Evolutionary conservation across 1,140 invertebrate genomes (phyloP).

Genomic region (Aleiodes sp.): DNA sequence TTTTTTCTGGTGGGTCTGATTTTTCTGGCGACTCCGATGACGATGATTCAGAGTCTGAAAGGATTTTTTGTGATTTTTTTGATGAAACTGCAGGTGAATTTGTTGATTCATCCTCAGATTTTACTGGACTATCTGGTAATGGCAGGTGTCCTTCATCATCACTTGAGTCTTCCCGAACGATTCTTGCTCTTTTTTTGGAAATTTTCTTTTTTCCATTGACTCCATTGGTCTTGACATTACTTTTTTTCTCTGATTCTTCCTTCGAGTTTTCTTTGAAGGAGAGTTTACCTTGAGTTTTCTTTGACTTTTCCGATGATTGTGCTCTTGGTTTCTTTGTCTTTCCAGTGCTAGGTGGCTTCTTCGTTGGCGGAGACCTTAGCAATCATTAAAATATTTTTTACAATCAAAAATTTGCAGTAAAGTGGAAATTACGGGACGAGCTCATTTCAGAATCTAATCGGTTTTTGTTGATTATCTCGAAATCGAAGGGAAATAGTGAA

Average conservation of each 20-base stretch:
- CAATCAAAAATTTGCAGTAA: too few relatives aligned
- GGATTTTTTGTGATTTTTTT: not conserved
- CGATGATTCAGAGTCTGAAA: not conserved
- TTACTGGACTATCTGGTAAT: slow-evolving; percentile 32
- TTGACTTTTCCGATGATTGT: slow-evolving; percentile 23
- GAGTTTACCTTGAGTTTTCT: slow-evolving; percentile 21
- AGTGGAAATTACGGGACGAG: too few relatives aligned
- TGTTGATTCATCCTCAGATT: slow-evolving; percentile 7
- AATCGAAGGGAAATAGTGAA: too few relatives aligned
- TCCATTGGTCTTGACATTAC: not conserved
- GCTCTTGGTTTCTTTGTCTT: slow-evolving; percentile 28
- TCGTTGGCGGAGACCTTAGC: slow-evolving; percentile 35
- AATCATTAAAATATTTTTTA: not conserved
- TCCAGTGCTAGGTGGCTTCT: slow-evolving; percentile 28
- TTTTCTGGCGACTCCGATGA: not conserved
- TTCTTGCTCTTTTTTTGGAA: slow-evolving; percentile 41
- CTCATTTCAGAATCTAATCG: not conserved
- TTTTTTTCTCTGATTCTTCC: slow-evolving; percentile 30
- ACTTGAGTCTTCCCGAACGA: slow-evolving; percentile 47
- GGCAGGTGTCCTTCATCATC: slow-evolving; percentile 51
- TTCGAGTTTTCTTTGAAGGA: slow-evolving; percentile 19
- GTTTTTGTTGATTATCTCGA: too few relatives aligned
- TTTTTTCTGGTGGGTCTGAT: not conserved
- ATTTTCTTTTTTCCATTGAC: slow-evolving; percentile 24
- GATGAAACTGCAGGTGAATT: not conserved